Percentiles rank a stretch among this genome's conserved stretches.
Evolutionary conservation across 1,140 invertebrate genomes (phyloP).

Genomic region (Trichonephila clavipes): DNA sequence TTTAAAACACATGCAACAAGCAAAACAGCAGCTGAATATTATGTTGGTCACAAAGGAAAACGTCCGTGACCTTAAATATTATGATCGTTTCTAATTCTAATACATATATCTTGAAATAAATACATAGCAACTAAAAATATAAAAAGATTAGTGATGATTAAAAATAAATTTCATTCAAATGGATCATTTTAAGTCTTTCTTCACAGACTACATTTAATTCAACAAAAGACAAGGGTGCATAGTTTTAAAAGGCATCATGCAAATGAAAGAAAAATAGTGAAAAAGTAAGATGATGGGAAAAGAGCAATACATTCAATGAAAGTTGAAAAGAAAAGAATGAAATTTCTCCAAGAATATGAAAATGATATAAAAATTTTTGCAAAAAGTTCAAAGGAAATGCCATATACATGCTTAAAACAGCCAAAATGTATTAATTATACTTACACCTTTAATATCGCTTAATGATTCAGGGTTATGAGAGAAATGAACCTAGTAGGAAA

Average conservation of each 20-base stretch:
- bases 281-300: not conserved
- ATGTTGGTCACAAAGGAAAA: too few relatives aligned
- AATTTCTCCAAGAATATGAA: not conserved
- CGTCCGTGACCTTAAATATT: too few relatives aligned
- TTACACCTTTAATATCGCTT: conserved; percentile 40
- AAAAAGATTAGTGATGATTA: too few relatives aligned
- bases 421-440: conserved; percentile 43
- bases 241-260: not conserved
- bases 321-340: not conserved
- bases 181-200: too few relatives aligned
- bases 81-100: too few relatives aligned
- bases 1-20: too few relatives aligned
- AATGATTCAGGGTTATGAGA: conserved; percentile 62
- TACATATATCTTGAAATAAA: too few relatives aligned
- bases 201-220: too few relatives aligned
- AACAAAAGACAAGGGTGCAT: too few relatives aligned
- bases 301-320: not conserved
- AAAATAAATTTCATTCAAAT: too few relatives aligned
- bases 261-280: not conserved
- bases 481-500: conserved; percentile 69
- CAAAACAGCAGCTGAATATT: too few relatives aligned
- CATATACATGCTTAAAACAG: conserved; percentile 33
- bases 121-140: too few relatives aligned
- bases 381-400: not conserved
- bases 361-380: not conserved